These are phyloP conservation scores for Cosmia trapezina DNA, from an alignment of 2,888 invertebrate species.

Conservation along the genomic window DNA sequence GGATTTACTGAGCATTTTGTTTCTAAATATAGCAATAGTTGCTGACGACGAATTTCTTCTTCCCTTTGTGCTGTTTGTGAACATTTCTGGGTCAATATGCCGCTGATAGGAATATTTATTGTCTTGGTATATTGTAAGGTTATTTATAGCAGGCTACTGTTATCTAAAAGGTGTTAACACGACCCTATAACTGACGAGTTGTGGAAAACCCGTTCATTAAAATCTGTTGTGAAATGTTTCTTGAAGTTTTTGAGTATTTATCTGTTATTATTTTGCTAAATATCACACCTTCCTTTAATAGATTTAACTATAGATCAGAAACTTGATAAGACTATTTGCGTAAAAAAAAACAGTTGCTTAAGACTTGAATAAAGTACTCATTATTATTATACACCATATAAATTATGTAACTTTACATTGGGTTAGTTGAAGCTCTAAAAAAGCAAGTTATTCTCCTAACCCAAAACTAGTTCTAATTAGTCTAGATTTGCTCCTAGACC, in stretches of 20 bases:
- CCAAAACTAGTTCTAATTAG: neutral
- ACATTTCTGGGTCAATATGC: constrained; percentile 29
- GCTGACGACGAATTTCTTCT: constrained; percentile 10
- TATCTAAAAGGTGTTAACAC: neutral
- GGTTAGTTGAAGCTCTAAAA: neutral
- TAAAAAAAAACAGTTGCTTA: neutral
- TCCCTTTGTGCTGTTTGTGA: constrained; percentile 38
- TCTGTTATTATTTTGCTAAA: neutral
- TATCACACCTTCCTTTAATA: neutral
- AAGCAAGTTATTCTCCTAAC: neutral
- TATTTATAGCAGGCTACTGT: neutral
- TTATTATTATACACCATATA: neutral
- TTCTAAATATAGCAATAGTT: constrained; percentile 39
- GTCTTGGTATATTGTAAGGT: constrained; percentile 15
- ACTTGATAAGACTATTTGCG: neutral
- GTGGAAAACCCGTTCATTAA: neutral
- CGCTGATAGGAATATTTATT: constrained; percentile 19
- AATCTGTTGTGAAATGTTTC: neutral
- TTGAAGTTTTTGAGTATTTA: neutral
- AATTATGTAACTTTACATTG: neutral
- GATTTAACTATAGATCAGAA: neutral
- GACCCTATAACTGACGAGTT: neutral
- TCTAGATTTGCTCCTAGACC: constrained; percentile 2
- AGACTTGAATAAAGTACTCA: neutral
- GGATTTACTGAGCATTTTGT: constrained; percentile 42